phyloP scores from a whole-genome alignment of 2,888 invertebrate species.

The Exocentrus adspersus region DNA sequence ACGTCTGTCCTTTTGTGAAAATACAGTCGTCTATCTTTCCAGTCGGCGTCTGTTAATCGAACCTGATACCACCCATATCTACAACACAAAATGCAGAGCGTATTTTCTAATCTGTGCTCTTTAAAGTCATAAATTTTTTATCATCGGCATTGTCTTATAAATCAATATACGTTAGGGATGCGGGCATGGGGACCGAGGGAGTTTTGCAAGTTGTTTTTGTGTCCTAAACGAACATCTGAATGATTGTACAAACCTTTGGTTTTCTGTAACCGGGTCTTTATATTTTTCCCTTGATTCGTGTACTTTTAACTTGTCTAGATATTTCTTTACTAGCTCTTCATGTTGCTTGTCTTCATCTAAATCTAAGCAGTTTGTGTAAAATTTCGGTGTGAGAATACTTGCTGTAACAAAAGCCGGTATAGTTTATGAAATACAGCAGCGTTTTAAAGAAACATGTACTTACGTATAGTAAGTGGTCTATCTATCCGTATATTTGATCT shows the following conservation, averaged over 20 bases:
- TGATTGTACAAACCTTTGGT: conserved; percentile 60
- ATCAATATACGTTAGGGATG: too few species aligned
- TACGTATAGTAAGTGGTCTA: conserved; percentile 46
- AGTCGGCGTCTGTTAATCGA: conserved; percentile 46
- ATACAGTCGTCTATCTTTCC: conserved; percentile 57
- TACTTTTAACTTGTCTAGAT: conserved; percentile 53
- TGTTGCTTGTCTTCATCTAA: conserved; percentile 40
- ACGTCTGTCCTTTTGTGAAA: conserved; percentile 64
- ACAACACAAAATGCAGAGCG: conserved; percentile 29
- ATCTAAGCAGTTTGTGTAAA: conserved; percentile 50
- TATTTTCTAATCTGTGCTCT: neutral
- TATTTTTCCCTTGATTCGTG: conserved; percentile 56
- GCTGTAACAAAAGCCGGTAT: conserved; percentile 51
- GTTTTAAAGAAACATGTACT: conserved; percentile 21
- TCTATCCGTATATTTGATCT: conserved; percentile 51
- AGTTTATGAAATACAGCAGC: neutral
- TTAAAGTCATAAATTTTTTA: neutral
- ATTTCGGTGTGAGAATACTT: conserved; percentile 56
- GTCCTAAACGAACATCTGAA: too few species aligned
- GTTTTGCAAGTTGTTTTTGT: too few species aligned
- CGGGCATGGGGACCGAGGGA: too few species aligned
- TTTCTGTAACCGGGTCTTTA: conserved; percentile 58
- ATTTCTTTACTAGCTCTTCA: conserved; percentile 48
- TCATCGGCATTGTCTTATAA: too few species aligned
- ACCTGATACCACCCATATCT: conserved; percentile 65